These are phyloP conservation scores for Muntiacus reevesi DNA, from an alignment of 2,113 vertebrate species.

Conservation along the genomic window DNA sequence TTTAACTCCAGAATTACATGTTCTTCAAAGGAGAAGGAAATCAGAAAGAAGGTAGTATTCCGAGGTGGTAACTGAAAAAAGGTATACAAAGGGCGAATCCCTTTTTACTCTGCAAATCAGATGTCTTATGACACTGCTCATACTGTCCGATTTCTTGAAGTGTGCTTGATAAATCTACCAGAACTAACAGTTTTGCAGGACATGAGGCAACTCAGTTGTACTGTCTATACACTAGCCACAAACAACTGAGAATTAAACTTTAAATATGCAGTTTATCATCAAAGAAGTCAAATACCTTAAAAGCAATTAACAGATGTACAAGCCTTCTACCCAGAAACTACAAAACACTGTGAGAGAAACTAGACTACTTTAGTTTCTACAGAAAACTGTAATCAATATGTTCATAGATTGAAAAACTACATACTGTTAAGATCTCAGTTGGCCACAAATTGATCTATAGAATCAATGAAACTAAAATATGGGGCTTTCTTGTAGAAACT, in stretches of 20 bases:
- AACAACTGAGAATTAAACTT: constrained; percentile 16
- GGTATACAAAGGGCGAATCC: not conserved
- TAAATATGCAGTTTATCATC: not conserved
- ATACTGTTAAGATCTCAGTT: not conserved
- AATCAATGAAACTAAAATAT: not conserved
- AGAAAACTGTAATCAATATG: not conserved
- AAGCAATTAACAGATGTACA: not conserved
- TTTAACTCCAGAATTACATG: not conserved
- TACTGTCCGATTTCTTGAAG: not conserved
- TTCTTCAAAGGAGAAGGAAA: constrained; percentile 4
- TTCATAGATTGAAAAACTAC: not conserved
- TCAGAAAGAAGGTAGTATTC: constrained; percentile 3
- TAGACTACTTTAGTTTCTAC: not conserved
- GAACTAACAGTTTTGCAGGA: not conserved
- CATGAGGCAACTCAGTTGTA: not conserved
- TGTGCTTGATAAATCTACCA: not conserved
- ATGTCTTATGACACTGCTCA: not conserved
- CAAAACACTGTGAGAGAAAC: not conserved
- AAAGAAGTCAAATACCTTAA: not conserved
- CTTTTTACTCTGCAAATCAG: not conserved
- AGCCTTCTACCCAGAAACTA: not conserved
- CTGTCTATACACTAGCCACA: not conserved
- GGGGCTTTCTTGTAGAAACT: not conserved
- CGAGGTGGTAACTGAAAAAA: not conserved
- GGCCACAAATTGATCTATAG: not conserved